These are phyloP conservation scores for Eublepharis macularius DNA, from an alignment of 2,113 vertebrate species.

Conservation along the genomic window DNA sequence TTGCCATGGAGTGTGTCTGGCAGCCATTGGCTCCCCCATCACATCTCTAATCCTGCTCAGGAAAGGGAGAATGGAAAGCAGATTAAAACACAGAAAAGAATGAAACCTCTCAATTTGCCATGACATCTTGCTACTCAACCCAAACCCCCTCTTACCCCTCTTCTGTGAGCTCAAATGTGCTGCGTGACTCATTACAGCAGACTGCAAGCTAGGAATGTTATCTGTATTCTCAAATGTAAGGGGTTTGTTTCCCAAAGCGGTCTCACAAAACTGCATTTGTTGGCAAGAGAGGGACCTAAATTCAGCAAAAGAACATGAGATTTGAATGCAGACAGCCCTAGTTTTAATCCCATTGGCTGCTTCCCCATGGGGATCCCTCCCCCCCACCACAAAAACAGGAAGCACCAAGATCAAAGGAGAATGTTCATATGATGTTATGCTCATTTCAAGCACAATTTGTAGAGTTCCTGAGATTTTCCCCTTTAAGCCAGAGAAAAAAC, in stretches of 20 bases:
- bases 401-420: no score
- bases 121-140: background rate
- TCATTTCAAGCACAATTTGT: no score
- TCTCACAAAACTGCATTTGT: background rate
- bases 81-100: slow-evolving; percentile 25
- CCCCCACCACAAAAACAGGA: no score
- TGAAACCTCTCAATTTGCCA: background rate
- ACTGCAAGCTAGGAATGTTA: rapidly evolving
- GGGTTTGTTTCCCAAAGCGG: rapidly evolving
- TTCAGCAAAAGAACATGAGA: no score
- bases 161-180: rapidly evolving
- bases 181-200: background rate
- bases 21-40: slow-evolving; percentile 38
- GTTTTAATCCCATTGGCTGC: background rate
- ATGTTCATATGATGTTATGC: no score
- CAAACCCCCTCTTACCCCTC: rapidly evolving
- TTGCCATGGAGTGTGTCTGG: slow-evolving; percentile 60
- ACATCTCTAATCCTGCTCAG: slow-evolving; percentile 49
- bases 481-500: no score
- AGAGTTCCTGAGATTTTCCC: no score
- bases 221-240: slow-evolving; percentile 7
- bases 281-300: no score
- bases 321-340: background rate
- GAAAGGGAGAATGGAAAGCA: slow-evolving; percentile 11
- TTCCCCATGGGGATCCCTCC: no score